Evolutionary conservation across 2,113 vertebrate species (phyloP).

Genomic region (Epinephelus fuscoguttatus): DNA sequence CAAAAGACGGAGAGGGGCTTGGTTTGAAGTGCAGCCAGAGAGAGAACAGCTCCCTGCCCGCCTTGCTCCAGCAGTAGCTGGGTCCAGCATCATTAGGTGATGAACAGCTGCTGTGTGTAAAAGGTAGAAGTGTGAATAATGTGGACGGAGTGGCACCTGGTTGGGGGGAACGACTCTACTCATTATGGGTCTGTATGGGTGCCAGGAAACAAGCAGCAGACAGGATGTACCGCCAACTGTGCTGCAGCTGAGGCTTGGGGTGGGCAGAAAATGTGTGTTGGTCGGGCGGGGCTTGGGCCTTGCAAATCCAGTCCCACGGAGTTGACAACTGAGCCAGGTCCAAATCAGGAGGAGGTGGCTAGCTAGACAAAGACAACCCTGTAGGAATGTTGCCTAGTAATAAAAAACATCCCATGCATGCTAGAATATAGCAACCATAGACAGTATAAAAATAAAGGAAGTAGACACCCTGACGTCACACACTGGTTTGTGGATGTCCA

Average conservation of each 20-base stretch:
- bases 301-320: conserved; percentile 13
- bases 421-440: no score
- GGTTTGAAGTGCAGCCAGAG: conserved; percentile 46
- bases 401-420: neutral
- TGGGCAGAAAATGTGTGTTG: conserved; percentile 42
- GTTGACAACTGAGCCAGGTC: conserved; percentile 16
- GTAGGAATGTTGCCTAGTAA: conserved; percentile 9
- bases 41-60: conserved; percentile 44
- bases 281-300: conserved; percentile 8
- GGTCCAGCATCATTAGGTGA: conserved; percentile 77
- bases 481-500: no score
- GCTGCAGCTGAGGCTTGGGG: conserved; percentile 60
- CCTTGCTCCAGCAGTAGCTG: conserved; percentile 44
- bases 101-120: conserved; percentile 81
- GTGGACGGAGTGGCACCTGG: conserved; percentile 79
- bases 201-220: conserved; percentile 71
- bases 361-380: neutral
- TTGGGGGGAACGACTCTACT: conserved; percentile 66
- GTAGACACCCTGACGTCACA: no score
- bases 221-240: conserved; percentile 59
- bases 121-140: conserved; percentile 81
- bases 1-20: conserved; percentile 23
- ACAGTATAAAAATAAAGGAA: no score
- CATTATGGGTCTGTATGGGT: conserved; percentile 69
- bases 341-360: conserved; percentile 6